Percentiles rank a stretch among this genome's conserved stretches.
Evolutionary conservation across 2,113 vertebrate species (phyloP).

Genomic region (Chauna torquata): DNA sequence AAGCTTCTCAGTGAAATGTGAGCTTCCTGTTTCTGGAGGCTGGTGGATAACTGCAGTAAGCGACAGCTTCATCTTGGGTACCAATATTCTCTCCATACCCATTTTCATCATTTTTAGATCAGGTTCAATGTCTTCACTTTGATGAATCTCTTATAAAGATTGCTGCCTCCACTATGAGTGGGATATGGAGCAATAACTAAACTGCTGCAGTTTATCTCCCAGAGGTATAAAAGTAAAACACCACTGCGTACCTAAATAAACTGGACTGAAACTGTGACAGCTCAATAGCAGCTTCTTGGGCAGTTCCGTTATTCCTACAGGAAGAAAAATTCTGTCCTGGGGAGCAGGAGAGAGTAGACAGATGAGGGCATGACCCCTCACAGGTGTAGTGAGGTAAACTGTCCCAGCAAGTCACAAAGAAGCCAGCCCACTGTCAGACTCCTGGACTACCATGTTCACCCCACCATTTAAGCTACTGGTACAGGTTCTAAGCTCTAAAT

Average conservation of each 20-base stretch:
- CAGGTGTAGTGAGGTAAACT: background rate
- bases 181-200: slow-evolving; percentile 38
- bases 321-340: background rate
- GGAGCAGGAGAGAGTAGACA: background rate
- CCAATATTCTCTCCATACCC: slow-evolving; percentile 51
- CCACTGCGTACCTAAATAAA: slow-evolving; percentile 57
- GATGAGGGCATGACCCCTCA: background rate
- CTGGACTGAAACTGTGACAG: slow-evolving; percentile 55
- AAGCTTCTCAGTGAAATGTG: background rate
- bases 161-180: slow-evolving; percentile 8
- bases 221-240: slow-evolving; percentile 63
- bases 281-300: slow-evolving; percentile 48
- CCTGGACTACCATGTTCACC: background rate
- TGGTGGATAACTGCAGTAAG: slow-evolving; percentile 36
- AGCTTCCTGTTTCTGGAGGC: slow-evolving; percentile 44
- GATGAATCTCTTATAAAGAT: slow-evolving; percentile 57
- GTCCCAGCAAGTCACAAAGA: fast-evolving
- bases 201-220: slow-evolving; percentile 59
- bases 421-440: background rate
- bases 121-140: slow-evolving; percentile 42
- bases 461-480: background rate
- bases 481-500: background rate
- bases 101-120: slow-evolving; percentile 64
- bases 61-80: slow-evolving; percentile 58
- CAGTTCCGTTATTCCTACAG: background rate